Percentiles rank a stretch among this genome's conserved stretches.
These are phyloP conservation scores for Ophioninae sp. DNA, from an alignment of 2,888 invertebrate genomes.

Conservation along the genomic window DNA sequence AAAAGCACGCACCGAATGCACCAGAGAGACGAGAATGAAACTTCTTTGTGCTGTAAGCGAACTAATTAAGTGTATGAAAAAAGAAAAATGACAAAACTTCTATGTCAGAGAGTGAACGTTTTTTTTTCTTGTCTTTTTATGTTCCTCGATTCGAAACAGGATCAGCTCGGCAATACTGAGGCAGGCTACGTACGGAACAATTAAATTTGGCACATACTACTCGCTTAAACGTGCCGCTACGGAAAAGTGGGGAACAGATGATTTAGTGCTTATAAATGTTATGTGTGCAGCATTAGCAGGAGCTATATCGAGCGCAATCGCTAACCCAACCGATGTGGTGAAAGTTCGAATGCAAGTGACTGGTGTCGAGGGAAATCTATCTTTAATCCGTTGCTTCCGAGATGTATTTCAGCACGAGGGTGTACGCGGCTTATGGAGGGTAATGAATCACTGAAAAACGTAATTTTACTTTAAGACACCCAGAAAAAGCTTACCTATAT, in stretches of 20 bases:
- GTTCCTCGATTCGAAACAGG: conserved; percentile 81
- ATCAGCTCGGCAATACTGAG: conserved; percentile 95
- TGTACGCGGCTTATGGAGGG: conserved; percentile 92
- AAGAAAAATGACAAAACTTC: conserved; percentile 4
- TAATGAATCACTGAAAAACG: conserved; percentile 77
- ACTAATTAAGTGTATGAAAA: conserved; percentile 6
- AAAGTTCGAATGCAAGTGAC: conserved; percentile 97
- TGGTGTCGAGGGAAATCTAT: conserved; percentile 78
- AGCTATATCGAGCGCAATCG: conserved; percentile 96
- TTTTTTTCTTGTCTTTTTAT: conserved; percentile 40
- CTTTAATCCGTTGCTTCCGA: conserved; percentile 89
- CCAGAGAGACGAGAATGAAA: conserved; percentile 28
- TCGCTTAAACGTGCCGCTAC: conserved; percentile 86
- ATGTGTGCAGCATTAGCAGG: conserved; percentile 93
- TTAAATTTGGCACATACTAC: conserved; percentile 98
- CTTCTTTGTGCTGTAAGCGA: conserved; percentile 35
- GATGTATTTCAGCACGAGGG: conserved; percentile 94
- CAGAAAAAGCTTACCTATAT: neutral
- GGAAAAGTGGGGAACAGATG: conserved; percentile 77
- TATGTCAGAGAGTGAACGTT: conserved; percentile 34
- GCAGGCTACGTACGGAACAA: conserved; percentile 97
- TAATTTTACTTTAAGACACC: conserved; percentile 2
- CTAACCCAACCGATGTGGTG: conserved; percentile 97
- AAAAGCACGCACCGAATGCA: conserved; percentile 43
- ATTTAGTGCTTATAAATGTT: conserved; percentile 84